These are phyloP conservation scores for Rousettus leschenaultii DNA, from an alignment of 2,113 vertebrate genomes.

Conservation along the genomic window DNA sequence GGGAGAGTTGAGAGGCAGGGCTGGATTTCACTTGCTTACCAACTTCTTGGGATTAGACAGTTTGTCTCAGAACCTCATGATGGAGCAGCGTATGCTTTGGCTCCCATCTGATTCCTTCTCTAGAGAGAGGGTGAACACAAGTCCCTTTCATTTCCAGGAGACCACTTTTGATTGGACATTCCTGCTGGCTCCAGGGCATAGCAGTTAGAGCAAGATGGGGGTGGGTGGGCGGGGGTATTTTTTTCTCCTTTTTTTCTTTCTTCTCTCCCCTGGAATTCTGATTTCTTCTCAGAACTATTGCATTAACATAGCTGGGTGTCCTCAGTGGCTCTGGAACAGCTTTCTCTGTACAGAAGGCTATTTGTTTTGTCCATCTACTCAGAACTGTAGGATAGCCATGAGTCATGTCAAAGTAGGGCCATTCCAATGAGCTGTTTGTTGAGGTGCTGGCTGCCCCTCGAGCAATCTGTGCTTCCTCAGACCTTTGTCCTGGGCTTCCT, in stretches of 20 bases:
- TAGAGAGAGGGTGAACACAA: background rate
- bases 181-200: background rate
- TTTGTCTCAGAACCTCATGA: background rate
- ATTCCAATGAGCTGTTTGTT: background rate
- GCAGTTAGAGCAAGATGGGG: background rate
- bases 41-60: background rate
- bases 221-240: background rate
- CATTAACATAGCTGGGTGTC: background rate
- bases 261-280: background rate
- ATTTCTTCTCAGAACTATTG: background rate
- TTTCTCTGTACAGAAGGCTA: background rate
- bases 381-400: background rate
- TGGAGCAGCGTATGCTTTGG: background rate
- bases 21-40: background rate
- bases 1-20: background rate
- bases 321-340: background rate
- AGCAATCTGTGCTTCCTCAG: background rate
- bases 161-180: background rate
- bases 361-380: background rate
- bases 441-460: background rate
- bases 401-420: background rate
- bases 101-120: background rate
- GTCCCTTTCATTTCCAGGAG: background rate
- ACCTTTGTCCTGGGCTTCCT: constrained; percentile 34
- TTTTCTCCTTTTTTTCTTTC: background rate